These are phyloP conservation scores for Bostrychus sinensis DNA, from an alignment of 2,113 vertebrate species.

Conservation along the genomic window DNA sequence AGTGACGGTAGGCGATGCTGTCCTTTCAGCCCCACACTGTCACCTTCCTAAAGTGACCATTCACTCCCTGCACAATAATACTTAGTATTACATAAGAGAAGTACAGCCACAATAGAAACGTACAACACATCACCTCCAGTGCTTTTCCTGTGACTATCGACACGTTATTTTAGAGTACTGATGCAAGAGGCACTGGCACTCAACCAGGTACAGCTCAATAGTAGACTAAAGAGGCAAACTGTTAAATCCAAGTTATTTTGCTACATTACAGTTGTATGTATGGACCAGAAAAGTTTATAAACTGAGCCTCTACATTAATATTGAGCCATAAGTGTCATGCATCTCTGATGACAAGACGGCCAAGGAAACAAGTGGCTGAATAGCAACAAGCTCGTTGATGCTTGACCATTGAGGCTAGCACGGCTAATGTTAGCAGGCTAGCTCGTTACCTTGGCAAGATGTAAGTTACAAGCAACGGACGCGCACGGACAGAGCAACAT, in stretches of 20 bases:
- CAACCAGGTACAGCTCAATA: constrained; percentile 23
- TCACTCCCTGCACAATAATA: constrained; percentile 74
- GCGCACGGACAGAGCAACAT: constrained; percentile 12
- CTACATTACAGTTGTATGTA: neutral
- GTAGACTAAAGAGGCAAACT: constrained; percentile 27
- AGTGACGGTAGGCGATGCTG: constrained; percentile 78
- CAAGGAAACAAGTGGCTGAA: constrained; percentile 35
- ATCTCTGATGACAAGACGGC: constrained; percentile 9
- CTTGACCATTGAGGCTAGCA: constrained; percentile 59
- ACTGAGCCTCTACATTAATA: neutral
- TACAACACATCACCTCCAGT: neutral
- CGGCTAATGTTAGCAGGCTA: constrained; percentile 70
- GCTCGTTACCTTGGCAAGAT: constrained; percentile 58
- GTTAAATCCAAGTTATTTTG: constrained; percentile 46
- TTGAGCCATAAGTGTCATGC: neutral
- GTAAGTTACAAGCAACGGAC: constrained; percentile 60
- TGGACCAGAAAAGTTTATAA: neutral
- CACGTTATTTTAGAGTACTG: neutral
- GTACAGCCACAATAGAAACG: neutral
- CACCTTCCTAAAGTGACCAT: constrained; percentile 79
- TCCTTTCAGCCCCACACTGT: constrained; percentile 78
- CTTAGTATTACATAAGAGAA: constrained; percentile 11
- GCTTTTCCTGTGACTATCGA: neutral
- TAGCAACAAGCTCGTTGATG: constrained; percentile 71
- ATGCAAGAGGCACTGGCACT: constrained; percentile 26